Percentiles rank a stretch among this genome's conserved stretches.
These are phyloP conservation scores for Callimorpha dominula DNA, from an alignment of 2,888 invertebrate genomes.

Conservation along the genomic window DNA sequence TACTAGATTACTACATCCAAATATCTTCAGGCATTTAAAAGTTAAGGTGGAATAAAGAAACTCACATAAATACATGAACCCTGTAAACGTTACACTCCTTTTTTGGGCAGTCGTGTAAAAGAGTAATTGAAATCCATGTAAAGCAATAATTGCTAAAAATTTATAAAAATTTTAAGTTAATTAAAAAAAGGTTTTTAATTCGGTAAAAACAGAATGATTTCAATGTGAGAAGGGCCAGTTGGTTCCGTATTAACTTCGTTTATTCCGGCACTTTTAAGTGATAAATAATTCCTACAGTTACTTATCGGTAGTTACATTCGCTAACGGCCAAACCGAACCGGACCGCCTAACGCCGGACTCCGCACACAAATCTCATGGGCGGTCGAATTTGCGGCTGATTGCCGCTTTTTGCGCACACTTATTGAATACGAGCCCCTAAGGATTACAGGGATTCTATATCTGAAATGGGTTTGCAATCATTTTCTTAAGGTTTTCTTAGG, in stretches of 20 bases:
- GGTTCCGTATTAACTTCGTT: not conserved
- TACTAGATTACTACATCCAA: too few relatives aligned
- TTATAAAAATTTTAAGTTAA: too few relatives aligned
- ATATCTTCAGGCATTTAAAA: too few relatives aligned
- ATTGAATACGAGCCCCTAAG: slow-evolving; percentile 58
- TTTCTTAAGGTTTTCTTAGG: slow-evolving; percentile 26
- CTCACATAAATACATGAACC: too few relatives aligned
- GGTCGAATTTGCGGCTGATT: slow-evolving; percentile 56
- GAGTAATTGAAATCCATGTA: too few relatives aligned
- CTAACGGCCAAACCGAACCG: slow-evolving; percentile 25
- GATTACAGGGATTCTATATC: slow-evolving; percentile 49
- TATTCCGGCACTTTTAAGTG: not conserved
- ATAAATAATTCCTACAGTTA: slow-evolving; percentile 6
- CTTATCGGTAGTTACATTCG: slow-evolving; percentile 11
- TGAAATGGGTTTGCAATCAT: slow-evolving; percentile 24
- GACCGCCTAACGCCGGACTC: slow-evolving; percentile 12
- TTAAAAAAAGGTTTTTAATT: too few relatives aligned
- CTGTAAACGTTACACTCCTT: too few relatives aligned
- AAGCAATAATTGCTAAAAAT: too few relatives aligned
- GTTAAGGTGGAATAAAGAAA: too few relatives aligned
- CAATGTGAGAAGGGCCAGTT: not conserved
- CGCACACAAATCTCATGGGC: slow-evolving; percentile 58
- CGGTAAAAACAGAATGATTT: not conserved
- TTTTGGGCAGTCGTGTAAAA: too few relatives aligned
- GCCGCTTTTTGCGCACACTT: slow-evolving; percentile 60